Base-by-base conservation (phyloP, 2,113 vertebrate species). In the Gallinago undulata region DNA sequence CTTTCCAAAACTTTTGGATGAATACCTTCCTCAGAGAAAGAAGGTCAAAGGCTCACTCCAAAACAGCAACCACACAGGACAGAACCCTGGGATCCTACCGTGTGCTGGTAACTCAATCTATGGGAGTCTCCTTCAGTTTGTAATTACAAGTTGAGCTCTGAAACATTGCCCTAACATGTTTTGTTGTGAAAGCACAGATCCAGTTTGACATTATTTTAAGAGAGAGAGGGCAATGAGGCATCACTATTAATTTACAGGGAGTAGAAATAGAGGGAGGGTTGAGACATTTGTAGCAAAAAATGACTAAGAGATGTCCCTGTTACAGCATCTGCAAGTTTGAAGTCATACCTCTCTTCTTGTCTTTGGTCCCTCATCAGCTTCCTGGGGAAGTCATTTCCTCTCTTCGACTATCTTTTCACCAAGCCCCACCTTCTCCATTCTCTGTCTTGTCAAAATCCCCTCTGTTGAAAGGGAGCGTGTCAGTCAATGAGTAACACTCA, bases 81-180 rank as follows among this genome's bases (percentile, higher is more conserved):
- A 94, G 84, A 86, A 95, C 51, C 39, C 77, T 17, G 28, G 79
- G 81, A 83, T 97, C 82, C 85, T 90, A 9, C 67, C 30, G n/a
- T n/a, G 63, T 82, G 45, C 84, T 90, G 86, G 72, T 91, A 93
- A 90, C 94, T 88, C 76, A 96, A 74, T 96, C 90, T 92, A 93
- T 96, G 96, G 96, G 95, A 96, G 96, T 96, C 95, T 96, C 94
- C 94, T 95, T 63, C 80, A 59, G 91, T 90, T 93, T 93, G 76
- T 95, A 95, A 97, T 97, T 96, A 96, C 84, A 83, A 95, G 95
- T 3, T 96, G 66, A 97, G 94, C 92, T 89, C 73, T 41, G 69
- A 88, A 93, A 83, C 92, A 22, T 53, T 96, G 97, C 91, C 97
- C 94, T 79, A 60, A 96, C 96, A 93, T 84, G 96, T 93, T 93